Percentiles rank a stretch among this genome's conserved stretches.
Evolutionary conservation across 2,797 vertebrate genomes (phyloP).

Genomic region (Characodon lateralis): DNA sequence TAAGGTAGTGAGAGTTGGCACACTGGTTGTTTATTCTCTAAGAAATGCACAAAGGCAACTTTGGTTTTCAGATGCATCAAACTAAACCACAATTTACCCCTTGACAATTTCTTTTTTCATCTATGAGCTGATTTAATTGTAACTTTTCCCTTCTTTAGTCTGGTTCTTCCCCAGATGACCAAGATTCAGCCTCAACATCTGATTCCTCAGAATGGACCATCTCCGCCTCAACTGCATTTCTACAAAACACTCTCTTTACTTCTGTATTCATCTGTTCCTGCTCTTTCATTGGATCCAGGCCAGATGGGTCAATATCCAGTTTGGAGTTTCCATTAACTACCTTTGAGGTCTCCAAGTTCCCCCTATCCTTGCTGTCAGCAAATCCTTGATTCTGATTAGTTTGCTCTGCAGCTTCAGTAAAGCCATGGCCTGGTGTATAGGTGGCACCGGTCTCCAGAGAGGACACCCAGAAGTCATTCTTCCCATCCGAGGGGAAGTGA

Average conservation of each 20-base stretch:
- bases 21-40: slow-evolving; percentile 42
- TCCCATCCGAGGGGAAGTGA: slow-evolving; percentile 52
- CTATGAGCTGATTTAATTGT: slow-evolving; percentile 16
- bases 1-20: slow-evolving; percentile 38
- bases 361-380: slow-evolving; percentile 49
- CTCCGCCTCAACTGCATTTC: slow-evolving; percentile 40
- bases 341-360: slow-evolving; percentile 35
- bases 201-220: slow-evolving; percentile 74
- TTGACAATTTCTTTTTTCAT: slow-evolving; percentile 5
- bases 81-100: neutral
- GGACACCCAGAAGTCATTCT: slow-evolving; percentile 71
- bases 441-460: slow-evolving; percentile 66
- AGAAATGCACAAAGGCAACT: slow-evolving; percentile 56
- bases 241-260: slow-evolving; percentile 44
- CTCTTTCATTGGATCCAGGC: slow-evolving; percentile 13
- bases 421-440: slow-evolving; percentile 45
- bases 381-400: slow-evolving; percentile 54
- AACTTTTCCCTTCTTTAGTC: neutral
- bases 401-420: slow-evolving; percentile 31
- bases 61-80: slow-evolving; percentile 40
- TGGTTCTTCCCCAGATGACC: slow-evolving; percentile 79
- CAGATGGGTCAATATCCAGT: slow-evolving; percentile 24
- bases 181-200: slow-evolving; percentile 72
- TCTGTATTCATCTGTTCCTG: slow-evolving; percentile 38
- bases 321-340: slow-evolving; percentile 55